These are phyloP conservation scores for Ctenomys sociabilis DNA, from an alignment of 2,113 vertebrate genomes.

Conservation along the genomic window DNA sequence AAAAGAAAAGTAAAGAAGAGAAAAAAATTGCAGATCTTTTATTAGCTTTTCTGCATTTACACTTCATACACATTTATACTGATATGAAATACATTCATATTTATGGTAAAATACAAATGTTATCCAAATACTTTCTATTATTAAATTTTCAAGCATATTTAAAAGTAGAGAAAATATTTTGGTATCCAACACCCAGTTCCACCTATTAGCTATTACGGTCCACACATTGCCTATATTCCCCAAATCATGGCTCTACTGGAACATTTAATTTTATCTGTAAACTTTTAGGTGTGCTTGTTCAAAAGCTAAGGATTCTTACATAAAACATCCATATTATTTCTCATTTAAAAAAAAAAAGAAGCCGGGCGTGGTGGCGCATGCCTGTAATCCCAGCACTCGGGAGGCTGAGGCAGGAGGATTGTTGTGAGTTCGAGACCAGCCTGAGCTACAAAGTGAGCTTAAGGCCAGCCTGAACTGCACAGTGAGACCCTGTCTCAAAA, in stretches of 20 bases:
- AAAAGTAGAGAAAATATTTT: neutral
- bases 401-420: too few relatives aligned
- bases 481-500: too few relatives aligned
- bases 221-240: neutral
- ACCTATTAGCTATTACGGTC: neutral
- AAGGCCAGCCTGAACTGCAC: too few relatives aligned
- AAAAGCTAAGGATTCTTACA: neutral
- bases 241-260: accelerated
- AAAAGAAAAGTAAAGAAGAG: too few relatives aligned
- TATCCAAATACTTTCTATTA: neutral
- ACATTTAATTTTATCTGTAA: neutral
- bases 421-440: too few relatives aligned
- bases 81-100: neutral
- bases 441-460: too few relatives aligned
- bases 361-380: too few relatives aligned
- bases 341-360: neutral
- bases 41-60: neutral
- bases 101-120: neutral
- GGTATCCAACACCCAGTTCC: too few relatives aligned
- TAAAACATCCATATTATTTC: neutral
- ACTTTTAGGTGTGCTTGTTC: neutral
- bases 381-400: too few relatives aligned
- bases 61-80: neutral
- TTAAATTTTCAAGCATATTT: neutral
- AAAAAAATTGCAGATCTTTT: neutral